phyloP scores from a whole-genome alignment of 2,113 vertebrate species.

The Atlantisia rogersi region DNA sequence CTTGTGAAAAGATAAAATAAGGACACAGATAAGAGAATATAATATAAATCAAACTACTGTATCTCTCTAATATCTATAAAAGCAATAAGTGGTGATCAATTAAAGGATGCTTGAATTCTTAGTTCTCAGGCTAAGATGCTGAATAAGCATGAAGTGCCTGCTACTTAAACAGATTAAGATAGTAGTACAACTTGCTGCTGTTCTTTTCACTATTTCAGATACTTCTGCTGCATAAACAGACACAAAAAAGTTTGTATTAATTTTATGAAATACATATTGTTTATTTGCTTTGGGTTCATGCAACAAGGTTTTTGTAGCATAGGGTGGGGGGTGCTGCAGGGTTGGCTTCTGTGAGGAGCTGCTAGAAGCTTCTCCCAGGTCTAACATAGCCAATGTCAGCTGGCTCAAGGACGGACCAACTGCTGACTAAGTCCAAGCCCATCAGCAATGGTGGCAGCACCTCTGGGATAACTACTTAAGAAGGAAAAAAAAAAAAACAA shows the following conservation, averaged over 20 bases:
- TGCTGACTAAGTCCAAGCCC: too few species aligned
- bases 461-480: too few species aligned
- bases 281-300: too few species aligned
- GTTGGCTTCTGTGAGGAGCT: too few species aligned
- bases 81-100: constrained; percentile 21
- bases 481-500: too few species aligned
- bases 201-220: background rate
- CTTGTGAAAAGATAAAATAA: constrained; percentile 24
- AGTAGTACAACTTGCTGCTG: background rate
- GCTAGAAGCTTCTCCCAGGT: too few species aligned
- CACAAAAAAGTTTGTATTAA: background rate
- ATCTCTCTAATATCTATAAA: constrained; percentile 13
- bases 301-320: too few species aligned
- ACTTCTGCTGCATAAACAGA: background rate
- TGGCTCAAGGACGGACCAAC: too few species aligned
- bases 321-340: too few species aligned
- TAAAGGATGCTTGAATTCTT: constrained; percentile 1
- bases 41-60: constrained; percentile 43
- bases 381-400: too few species aligned
- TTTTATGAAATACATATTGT: background rate
- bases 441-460: too few species aligned
- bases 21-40: constrained; percentile 34
- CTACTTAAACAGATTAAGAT: background rate
- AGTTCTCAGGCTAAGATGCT: background rate
- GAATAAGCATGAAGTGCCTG: background rate